These are phyloP conservation scores for Rallus limicola DNA, from an alignment of 2,113 vertebrate species.

Conservation along the genomic window DNA sequence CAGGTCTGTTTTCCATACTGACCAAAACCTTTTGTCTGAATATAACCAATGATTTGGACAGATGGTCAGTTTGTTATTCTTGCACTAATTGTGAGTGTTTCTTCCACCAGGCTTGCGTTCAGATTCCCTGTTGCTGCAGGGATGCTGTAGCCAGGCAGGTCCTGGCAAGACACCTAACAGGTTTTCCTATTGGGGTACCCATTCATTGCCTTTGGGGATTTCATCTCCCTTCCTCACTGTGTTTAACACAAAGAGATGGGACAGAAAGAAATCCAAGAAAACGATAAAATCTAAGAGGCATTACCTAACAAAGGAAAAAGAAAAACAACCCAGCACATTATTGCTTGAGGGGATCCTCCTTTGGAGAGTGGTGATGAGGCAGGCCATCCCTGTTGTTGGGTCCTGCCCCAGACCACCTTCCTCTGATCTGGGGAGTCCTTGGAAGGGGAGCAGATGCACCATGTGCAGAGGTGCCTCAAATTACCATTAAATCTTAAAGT, in stretches of 20 bases:
- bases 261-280: background rate
- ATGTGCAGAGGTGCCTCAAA: background rate
- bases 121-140: background rate
- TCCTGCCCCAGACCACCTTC: background rate
- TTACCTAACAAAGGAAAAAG: background rate
- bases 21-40: background rate
- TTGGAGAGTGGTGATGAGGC: background rate
- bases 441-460: background rate
- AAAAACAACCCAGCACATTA: background rate
- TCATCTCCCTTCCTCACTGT: background rate
- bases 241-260: background rate
- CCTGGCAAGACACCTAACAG: background rate
- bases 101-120: rapidly evolving
- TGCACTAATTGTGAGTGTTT: background rate
- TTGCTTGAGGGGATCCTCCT: background rate
- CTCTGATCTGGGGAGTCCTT: background rate
- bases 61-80: rapidly evolving
- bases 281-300: background rate
- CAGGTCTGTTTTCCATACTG: background rate
- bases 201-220: background rate
- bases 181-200: background rate
- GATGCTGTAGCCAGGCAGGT: background rate
- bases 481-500: background rate
- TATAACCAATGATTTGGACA: background rate
- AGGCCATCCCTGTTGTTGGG: rapidly evolving